Evolutionary conservation across 1,140 invertebrate genomes (phyloP), one percentile per base, ranked within the genome.

Genomic region (Sweltsa coloradensis): DNA sequence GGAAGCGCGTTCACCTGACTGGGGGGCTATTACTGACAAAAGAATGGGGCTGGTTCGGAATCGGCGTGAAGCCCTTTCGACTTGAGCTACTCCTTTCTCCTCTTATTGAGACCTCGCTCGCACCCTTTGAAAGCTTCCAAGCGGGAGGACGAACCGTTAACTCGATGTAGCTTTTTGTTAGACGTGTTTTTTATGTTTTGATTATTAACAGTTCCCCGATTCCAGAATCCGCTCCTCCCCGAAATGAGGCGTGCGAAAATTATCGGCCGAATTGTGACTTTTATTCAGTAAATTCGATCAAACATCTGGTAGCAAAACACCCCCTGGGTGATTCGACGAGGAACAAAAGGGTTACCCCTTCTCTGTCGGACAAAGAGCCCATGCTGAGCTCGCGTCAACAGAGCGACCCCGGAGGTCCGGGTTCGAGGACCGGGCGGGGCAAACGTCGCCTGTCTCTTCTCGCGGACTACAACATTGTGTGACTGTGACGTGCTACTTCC

Each of bases 21-120:
- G 27, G 43, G 43, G 43, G 43, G 27, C 43, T 31, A 45, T 45
- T 45, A 31, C 25, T 36, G 14, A 45, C 43, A 45, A 45, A 7
- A 26, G 3, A 9, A 31, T 27, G 9, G 23, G 43, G 43, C 11
- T 27, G 29, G 18, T 22, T 19, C 14, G 1, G 34, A 45, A 45
- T 34, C 23, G 31, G 43, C 43, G 27, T 45, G 43, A 34, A 45
- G 43, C 26, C 21, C 27, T 22, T 45, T 45, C 43, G 27, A 45
- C 43, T 45, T 21, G 23, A 34, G 14, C 34, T 34, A 31, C 25
- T 44, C 25, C 42, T 44, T 43, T 44, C 24, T 14, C 27, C 9
- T 37, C 4, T n/a, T n/a, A 22, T 11, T 22, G 5, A 37, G 36
- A 37, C 36, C 36, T n/a, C 41, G 29, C 36, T n/a, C 41, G 29